Evolutionary conservation across 2,888 invertebrate species (phyloP), one percentile per base, ranked within the genome.

Genomic region (Ophraella communa): DNA sequence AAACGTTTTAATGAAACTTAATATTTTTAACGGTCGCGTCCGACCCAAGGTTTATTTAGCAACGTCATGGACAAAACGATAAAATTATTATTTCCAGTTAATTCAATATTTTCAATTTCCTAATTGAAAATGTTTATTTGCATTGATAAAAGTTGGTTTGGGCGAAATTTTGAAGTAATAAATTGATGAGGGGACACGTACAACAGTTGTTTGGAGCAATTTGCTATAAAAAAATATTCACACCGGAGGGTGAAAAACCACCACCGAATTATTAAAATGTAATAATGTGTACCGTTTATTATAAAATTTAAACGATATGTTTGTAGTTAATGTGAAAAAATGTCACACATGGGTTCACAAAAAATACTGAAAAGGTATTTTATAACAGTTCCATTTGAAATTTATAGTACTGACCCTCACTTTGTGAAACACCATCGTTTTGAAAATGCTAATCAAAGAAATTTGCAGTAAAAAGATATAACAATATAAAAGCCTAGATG

Each of bases 81-180:
- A 20, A 21, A 53, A 39, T 54, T 39, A 54, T 39, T 42, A 39
- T 54, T 54, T 53, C 39, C 23, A 39, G 30, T 35, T n/a, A 39
- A 35, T 54, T 54, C 35, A 54, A 54, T 54, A 54, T 54, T 54
- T 20, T 23, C 54, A 35, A 54, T 35, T 27, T 39, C 54, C 54
- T 54, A 54, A 54, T 54, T 54, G 54, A 30, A 54, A 54, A 54
- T 39, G 54, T 39, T 54, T 39, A 39, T 54, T 54, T 8, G 53
- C n/a, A 17, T 53, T 20, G 53, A 21, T 53, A 23, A 27, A 54
- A 54, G 21, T 54, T 39, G 35, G 53, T 54, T 33, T 17, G 52
- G 8, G 33, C n/a, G 1, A 7, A 7, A 49, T 17, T 49, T 49
- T 49, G 11, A 24, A 49, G 27, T 51, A 51, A 51, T 51, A 27